phyloP scores from a whole-genome alignment of 2,797 vertebrate species.

The Triplophysa bombifrons region DNA sequence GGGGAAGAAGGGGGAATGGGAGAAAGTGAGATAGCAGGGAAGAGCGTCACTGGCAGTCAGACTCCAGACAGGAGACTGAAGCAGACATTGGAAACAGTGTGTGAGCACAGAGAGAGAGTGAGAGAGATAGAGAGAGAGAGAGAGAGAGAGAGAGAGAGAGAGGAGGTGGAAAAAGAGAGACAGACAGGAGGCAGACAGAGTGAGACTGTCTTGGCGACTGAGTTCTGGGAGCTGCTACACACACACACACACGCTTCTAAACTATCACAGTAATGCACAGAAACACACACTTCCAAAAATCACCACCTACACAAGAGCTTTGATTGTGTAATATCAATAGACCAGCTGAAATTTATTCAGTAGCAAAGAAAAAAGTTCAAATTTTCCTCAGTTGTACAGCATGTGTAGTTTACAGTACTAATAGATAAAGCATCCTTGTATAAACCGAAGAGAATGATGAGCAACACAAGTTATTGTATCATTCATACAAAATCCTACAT shows the following conservation, averaged over 20 bases:
- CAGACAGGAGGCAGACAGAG: constrained; percentile 57
- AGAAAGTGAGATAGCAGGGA: not conserved
- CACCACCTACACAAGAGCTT: constrained; percentile 21
- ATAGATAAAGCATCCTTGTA: not conserved
- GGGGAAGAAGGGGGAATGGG: not conserved
- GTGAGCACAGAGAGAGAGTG: not conserved
- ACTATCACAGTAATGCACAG: constrained; percentile 24
- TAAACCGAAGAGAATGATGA: constrained; percentile 33
- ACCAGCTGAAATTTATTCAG: constrained; percentile 27
- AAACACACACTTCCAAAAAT: not conserved
- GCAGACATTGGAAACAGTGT: constrained; percentile 30
- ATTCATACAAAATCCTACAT: not conserved
- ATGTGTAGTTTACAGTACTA: constrained; percentile 4
- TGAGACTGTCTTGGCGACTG: constrained; percentile 68
- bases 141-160: constrained; percentile 21
- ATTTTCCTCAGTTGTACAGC: not conserved
- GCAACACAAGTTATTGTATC: constrained; percentile 28
- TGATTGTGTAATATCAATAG: constrained; percentile 30
- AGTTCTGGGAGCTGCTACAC: constrained; percentile 65
- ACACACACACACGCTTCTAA: constrained; percentile 20
- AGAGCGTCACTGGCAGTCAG: constrained; percentile 19
- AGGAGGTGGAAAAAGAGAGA: constrained; percentile 38
- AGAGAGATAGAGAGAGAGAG: constrained; percentile 17
- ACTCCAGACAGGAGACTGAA: constrained; percentile 35
- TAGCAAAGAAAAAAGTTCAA: not conserved